phyloP scores from a whole-genome alignment of 2,113 vertebrate genomes.

The Phyllostomus discolor region DNA sequence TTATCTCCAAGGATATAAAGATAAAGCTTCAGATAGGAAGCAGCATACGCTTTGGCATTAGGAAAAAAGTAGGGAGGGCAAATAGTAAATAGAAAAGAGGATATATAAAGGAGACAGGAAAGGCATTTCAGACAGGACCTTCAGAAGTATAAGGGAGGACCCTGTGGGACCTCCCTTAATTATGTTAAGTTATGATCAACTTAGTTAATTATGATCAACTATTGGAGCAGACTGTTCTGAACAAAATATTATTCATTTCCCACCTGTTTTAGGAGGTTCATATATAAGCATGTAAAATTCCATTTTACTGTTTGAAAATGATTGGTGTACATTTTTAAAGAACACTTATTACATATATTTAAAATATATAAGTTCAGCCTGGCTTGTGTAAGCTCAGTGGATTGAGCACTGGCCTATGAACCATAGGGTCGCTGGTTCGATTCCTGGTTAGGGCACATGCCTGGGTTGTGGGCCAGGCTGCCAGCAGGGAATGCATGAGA shows the following conservation, averaged over 20 bases:
- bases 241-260: conserved; percentile 10
- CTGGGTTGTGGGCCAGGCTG: no score
- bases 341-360: neutral
- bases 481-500: no score
- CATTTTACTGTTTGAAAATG: conserved; percentile 25
- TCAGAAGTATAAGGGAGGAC: neutral
- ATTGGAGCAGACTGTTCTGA: conserved; percentile 21
- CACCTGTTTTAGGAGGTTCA: conserved; percentile 18
- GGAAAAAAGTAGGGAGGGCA: neutral
- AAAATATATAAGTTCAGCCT: neutral
- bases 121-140: neutral
- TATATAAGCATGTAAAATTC: conserved; percentile 42
- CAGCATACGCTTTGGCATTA: neutral
- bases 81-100: neutral
- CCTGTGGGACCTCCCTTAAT: neutral
- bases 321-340: neutral
- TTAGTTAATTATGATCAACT: conserved; percentile 37
- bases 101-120: neutral
- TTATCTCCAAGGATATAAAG: neutral
- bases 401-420: no score
- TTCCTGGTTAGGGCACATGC: no score
- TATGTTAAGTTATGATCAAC: no score
- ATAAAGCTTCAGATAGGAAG: neutral
- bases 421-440: no score
- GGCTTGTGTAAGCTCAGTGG: no score